These are phyloP conservation scores for Machimus rusticus DNA, from an alignment of 2,888 invertebrate genomes.

Conservation along the genomic window DNA sequence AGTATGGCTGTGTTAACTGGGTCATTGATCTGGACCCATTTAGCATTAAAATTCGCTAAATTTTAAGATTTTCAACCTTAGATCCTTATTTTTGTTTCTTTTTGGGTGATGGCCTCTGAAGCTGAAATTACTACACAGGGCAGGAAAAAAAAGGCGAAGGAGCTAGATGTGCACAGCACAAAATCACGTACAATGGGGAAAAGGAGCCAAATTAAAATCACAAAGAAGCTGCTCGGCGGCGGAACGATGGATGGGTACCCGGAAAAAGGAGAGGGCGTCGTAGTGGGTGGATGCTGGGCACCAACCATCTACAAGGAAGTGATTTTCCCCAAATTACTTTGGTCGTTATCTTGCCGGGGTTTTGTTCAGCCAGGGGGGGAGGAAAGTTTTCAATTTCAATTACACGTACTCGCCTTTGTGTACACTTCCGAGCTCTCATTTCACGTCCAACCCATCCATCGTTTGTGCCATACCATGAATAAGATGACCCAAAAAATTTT, in stretches of 20 bases:
- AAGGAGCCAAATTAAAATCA: conserved; percentile 28
- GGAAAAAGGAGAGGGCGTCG: not conserved
- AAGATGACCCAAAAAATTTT: conserved; percentile 4
- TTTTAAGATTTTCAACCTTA: not conserved
- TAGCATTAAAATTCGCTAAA: conserved; percentile 34
- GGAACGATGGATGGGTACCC: not conserved
- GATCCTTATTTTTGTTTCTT: not conserved
- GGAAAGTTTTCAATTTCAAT: conserved; percentile 34
- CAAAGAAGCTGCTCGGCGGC: not conserved
- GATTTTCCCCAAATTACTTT: conserved; percentile 34
- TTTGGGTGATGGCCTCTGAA: not conserved
- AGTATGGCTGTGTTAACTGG: not conserved
- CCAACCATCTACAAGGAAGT: conserved; percentile 19
- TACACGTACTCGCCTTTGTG: conserved; percentile 27
- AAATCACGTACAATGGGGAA: conserved; percentile 4
- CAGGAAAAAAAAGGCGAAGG: not conserved
- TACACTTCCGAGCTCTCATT: conserved; percentile 12
- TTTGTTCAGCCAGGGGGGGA: not conserved
- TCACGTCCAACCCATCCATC: not conserved
- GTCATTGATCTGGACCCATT: not conserved
- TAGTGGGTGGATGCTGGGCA: not conserved
- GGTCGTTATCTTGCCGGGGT: conserved; percentile 30
- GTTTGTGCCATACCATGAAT: conserved; percentile 1
- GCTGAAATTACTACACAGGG: not conserved
- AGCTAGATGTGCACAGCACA: not conserved